These are phyloP conservation scores for Melolontha melolontha DNA, from an alignment of 2,888 invertebrate genomes.

Conservation along the genomic window DNA sequence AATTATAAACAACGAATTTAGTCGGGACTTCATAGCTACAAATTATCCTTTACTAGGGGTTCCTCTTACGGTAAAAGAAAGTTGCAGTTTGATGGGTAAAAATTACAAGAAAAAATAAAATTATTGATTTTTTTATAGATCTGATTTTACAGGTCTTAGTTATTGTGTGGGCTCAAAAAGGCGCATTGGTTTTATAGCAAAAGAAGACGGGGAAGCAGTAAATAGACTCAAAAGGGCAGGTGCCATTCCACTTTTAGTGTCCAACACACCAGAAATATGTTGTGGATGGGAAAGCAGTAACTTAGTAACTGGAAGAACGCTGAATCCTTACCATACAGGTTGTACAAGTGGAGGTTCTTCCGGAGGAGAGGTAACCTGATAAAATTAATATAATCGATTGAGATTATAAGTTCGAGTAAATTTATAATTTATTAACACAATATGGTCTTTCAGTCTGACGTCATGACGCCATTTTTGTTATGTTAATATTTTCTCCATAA, in stretches of 20 bases:
- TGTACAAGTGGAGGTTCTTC: constrained; percentile 74
- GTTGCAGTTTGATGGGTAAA: constrained; percentile 78
- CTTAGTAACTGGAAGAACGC: constrained; percentile 71
- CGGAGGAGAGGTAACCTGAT: constrained; percentile 71
- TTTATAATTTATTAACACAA: too few species aligned
- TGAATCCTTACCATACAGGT: constrained; percentile 73
- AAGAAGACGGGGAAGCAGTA: constrained; percentile 68
- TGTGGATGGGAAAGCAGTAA: constrained; percentile 73
- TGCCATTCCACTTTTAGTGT: constrained; percentile 72
- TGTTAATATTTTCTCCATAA: too few species aligned
- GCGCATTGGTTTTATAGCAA: constrained; percentile 61
- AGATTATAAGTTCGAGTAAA: too few species aligned
- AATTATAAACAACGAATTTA: constrained; percentile 60
- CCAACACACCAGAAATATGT: constrained; percentile 75
- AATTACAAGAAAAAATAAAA: neutral
- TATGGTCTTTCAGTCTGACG: too few species aligned
- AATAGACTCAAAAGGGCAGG: constrained; percentile 68
- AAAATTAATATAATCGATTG: neutral
- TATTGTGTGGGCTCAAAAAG: constrained; percentile 57
- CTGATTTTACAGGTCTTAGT: constrained; percentile 57
- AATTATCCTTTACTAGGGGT: constrained; percentile 81
- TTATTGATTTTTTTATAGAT: neutral
- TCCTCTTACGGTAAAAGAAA: constrained; percentile 86
- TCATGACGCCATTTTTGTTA: too few species aligned
- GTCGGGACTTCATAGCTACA: constrained; percentile 45